phyloP scores from a whole-genome alignment of 1,140 invertebrate species.

The Ptiloglossa arizonensis region DNA sequence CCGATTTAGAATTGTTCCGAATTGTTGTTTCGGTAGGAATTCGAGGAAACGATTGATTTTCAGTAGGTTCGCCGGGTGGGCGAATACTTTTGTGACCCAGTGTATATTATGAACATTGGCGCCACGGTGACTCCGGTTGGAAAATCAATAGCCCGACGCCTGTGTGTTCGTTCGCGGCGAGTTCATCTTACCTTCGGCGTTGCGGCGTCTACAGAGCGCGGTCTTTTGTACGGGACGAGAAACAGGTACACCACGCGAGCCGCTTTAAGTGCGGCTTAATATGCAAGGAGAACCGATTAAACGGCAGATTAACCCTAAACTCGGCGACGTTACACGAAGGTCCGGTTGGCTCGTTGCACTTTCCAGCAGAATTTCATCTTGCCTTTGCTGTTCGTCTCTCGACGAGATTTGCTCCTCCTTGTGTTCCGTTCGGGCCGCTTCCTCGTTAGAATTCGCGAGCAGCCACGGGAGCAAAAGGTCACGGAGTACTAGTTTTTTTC shows the following conservation, averaged over 20 bases:
- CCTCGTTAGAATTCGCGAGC: neutral
- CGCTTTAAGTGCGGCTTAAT: slow-evolving; percentile 25
- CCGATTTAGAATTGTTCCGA: too few species aligned
- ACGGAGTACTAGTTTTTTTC: neutral
- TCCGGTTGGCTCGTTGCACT: neutral
- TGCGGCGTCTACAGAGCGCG: slow-evolving; percentile 25
- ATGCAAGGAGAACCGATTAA: slow-evolving; percentile 39
- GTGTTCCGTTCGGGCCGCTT: neutral
- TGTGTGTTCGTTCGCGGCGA: slow-evolving; percentile 53
- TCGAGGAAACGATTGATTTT: too few species aligned
- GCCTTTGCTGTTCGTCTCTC: neutral
- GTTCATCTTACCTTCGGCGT: slow-evolving; percentile 67
- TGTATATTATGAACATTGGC: slow-evolving; percentile 62
- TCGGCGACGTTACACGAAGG: neutral
- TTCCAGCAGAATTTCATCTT: neutral
- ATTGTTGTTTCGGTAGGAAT: too few species aligned
- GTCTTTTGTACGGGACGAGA: slow-evolving; percentile 23
- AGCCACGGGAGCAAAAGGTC: too few species aligned
- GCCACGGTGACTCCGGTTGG: slow-evolving; percentile 76
- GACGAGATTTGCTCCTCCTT: neutral
- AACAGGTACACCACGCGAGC: slow-evolving; percentile 9
- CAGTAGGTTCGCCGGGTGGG: too few species aligned
- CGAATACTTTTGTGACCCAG: too few species aligned
- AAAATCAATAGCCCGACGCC: slow-evolving; percentile 79
- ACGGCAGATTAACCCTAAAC: slow-evolving; percentile 20